Conservation (phyloP, 1,140 invertebrate species). For the Pogonomyrmex barbatus region DNA sequence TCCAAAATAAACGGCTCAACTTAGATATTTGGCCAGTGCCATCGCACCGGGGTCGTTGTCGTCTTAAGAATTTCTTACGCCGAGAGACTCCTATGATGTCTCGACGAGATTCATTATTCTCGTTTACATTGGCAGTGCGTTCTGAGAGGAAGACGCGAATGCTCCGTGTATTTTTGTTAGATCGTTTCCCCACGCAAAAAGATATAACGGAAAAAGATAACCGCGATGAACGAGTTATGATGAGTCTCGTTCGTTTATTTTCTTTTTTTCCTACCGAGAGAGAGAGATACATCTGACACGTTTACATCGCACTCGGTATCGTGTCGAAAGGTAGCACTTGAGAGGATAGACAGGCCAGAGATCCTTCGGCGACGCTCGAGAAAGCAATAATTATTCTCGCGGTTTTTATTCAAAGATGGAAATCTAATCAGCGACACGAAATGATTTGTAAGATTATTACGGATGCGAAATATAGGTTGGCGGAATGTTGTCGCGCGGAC, state of each 20-base stretch:
- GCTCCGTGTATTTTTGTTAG: slow-evolving; percentile 20
- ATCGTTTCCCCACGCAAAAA: slow-evolving; percentile 12
- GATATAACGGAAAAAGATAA: neutral
- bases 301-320: neutral
- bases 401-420: neutral
- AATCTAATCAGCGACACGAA: neutral
- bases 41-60: neutral
- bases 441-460: slow-evolving; percentile 34
- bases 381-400: slow-evolving; percentile 7
- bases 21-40: slow-evolving; percentile 32
- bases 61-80: neutral
- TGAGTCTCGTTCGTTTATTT: neutral
- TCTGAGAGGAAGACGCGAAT: slow-evolving; percentile 9
- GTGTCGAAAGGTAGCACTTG: neutral
- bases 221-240: neutral
- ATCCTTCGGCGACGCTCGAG: neutral
- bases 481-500: neutral
- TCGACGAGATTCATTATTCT: slow-evolving; percentile 41
- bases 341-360: neutral
- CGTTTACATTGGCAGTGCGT: neutral
- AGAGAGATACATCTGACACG: neutral
- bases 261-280: too few relatives aligned
- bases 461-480: slow-evolving; percentile 19
- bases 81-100: slow-evolving; percentile 12
- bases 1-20: slow-evolving; percentile 50